Evolutionary conservation across 2,888 invertebrate species (phyloP), one percentile per base, ranked within the genome.

Genomic region (Meloe dianella): DNA sequence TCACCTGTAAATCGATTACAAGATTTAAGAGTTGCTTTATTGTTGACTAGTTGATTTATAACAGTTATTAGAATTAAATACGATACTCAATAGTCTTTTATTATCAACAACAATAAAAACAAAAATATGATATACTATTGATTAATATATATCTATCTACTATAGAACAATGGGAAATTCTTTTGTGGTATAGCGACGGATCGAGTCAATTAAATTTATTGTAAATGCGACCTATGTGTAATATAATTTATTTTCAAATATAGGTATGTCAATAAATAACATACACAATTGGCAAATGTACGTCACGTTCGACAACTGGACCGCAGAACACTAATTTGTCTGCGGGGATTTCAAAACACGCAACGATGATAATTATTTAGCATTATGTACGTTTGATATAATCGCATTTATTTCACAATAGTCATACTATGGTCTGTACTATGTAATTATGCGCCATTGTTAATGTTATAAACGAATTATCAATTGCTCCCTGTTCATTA

Each of bases 291-390:
- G 81, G 79, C 75, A 75, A 80, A 78, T 79, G 81, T 80, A 81
- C 79, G 82, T 81, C 81, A 80, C 79, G 78, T 80, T 78, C 79
- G 81, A 81, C 80, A 80, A 78, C 74, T 73, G 78, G 79, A 78
- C 80, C 78, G 78, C 76, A 78, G 77, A 24, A 51, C 78, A 77
- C 78, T 82, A 82, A 82, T 82, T 82, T 74, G 80, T 77, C 81
- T 79, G 66, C 69, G 64, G 81, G 82, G 81, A 82, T 73, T 75
- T 75, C 74, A 71, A 71, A 73, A 76, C 79, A 80, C 79, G 80
- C 80, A 80, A 79, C 79, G 75, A 77, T 75, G 78, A 82, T 82
- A 82, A 82, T 82, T 81, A 82, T 82, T 82, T 81, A 81, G 80
- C 78, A 80, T 81, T 80, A 80, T 80, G 77, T 77, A 78, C 79